Base-by-base conservation (phyloP, 2,797 vertebrate genomes). In the Sebastolobus altivelis region DNA sequence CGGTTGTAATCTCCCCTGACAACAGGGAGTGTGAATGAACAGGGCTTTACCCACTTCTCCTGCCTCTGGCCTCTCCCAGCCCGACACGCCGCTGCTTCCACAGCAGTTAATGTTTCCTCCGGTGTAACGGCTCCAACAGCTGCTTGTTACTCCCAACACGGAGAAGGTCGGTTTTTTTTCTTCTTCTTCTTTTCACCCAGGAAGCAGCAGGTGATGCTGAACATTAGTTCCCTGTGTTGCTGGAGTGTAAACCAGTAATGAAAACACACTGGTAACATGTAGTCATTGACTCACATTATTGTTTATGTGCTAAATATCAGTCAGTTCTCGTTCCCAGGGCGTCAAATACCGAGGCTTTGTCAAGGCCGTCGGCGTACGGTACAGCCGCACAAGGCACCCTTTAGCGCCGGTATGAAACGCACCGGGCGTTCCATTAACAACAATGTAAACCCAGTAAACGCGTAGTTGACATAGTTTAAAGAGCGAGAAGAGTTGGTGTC, bases 1-100 rank as follows among this genome's bases (percentile, higher is more conserved):
- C 85, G 86, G 80, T 70, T 77, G 89, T 93, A 91, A 94, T 91
- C 88, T 89, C 83, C 83, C 82, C 66, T 87, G 91, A 88, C 91
- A 84, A 82, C 88, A 76, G 80, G 85, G 84, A 87, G 88, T 83
- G 90, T 90, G 92, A 93, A 92, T 88, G 89, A 90, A 84, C 55
- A 29, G 59, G 67, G 70, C 52, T 81, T 85, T 70, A 72, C 85
- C 77, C 88, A 85, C 82, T 85, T 84, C 40, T 69, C 13, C 77
- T 77, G 82, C 65, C 80, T 83, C 70, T 80, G 85, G 89, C 88
- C 85, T 90, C 89, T 80, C 81, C 33, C 75, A 76, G 84, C 84
- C 80, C 25, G 67, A 75, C 80, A 80, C 37, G 77, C 76, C 70
- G 75, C 89, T 67, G 82, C 83, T 59, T 81, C 85, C 77, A 82